Evolutionary conservation across 2,888 invertebrate genomes (phyloP).

Genomic region (Drosophila nr. perissopoda): DNA sequence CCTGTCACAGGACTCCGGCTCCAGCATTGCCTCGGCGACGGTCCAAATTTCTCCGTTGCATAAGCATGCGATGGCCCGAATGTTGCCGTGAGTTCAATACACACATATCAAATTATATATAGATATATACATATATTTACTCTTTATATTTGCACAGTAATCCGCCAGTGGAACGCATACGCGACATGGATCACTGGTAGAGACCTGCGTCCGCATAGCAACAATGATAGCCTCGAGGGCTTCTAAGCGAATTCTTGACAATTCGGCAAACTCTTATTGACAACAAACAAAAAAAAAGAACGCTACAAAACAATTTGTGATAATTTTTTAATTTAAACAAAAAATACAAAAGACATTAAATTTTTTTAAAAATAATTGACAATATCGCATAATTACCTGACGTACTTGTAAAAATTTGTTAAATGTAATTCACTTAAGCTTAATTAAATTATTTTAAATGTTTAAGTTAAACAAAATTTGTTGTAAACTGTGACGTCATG

Average conservation of each 20-base stretch:
- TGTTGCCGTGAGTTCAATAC: constrained; percentile 83
- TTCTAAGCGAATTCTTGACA: constrained; percentile 47
- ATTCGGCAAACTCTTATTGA: constrained; percentile 35
- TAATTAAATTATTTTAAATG: constrained; percentile 72
- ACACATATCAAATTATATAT: not conserved
- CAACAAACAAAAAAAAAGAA: constrained; percentile 40
- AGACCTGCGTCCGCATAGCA: constrained; percentile 30
- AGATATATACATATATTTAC: not conserved
- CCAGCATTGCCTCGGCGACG: constrained; percentile 86
- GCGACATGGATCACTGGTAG: constrained; percentile 85
- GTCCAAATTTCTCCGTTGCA: constrained; percentile 85
- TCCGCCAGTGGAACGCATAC: constrained; percentile 83
- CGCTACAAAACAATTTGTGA: constrained; percentile 75
- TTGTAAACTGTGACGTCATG: constrained; percentile 68
- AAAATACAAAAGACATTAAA: constrained; percentile 21
- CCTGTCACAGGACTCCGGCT: constrained; percentile 87
- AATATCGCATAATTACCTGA: constrained; percentile 56
- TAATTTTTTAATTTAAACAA: constrained; percentile 69
- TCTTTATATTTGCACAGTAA: constrained; percentile 69
- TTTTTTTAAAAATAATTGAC: constrained; percentile 39
- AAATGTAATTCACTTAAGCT: constrained; percentile 49
- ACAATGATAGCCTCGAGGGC: constrained; percentile 21
- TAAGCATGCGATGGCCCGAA: constrained; percentile 83
- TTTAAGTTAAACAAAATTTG: constrained; percentile 54
- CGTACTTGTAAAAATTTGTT: constrained; percentile 46